Percentiles rank a stretch among this genome's conserved stretches.
Conservation (phyloP, 2,888 invertebrate genomes). For the Pteria penguin region DNA sequence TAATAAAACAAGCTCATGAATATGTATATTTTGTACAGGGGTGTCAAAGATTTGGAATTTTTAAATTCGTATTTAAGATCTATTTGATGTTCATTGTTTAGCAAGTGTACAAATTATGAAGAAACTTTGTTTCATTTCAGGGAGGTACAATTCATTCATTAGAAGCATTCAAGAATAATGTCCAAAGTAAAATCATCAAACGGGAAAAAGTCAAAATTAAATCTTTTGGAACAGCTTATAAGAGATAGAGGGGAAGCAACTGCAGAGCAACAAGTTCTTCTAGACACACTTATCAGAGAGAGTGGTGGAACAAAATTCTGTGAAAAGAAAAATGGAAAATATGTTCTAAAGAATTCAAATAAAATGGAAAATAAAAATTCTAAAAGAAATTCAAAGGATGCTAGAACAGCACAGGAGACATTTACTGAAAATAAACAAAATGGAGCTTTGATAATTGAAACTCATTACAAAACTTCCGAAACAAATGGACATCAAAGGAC, state of each 20-base stretch:
- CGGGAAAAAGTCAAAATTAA: slow-evolving; percentile 41
- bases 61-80: too few relatives aligned
- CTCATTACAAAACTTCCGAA: background rate
- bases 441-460: background rate
- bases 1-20: too few relatives aligned
- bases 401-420: slow-evolving; percentile 10
- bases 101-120: too few relatives aligned
- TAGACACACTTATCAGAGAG: slow-evolving; percentile 34
- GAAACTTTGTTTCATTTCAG: too few relatives aligned
- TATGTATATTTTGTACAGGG: too few relatives aligned
- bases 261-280: slow-evolving; percentile 22
- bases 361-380: background rate
- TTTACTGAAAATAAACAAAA: background rate
- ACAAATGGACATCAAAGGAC: slow-evolving; percentile 20
- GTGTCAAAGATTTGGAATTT: too few relatives aligned
- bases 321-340: slow-evolving; percentile 20
- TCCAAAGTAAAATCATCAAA: background rate
- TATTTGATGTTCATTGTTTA: too few relatives aligned
- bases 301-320: slow-evolving; percentile 20
- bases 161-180: too few relatives aligned
- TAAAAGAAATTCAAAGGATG: slow-evolving; percentile 5
- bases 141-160: too few relatives aligned
- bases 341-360: background rate
- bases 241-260: slow-evolving; percentile 47
- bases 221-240: slow-evolving; percentile 56